Percentiles rank a stretch among this genome's conserved stretches.
Conservation (phyloP, 2,888 invertebrate genomes). For the Globia sparganii region DNA sequence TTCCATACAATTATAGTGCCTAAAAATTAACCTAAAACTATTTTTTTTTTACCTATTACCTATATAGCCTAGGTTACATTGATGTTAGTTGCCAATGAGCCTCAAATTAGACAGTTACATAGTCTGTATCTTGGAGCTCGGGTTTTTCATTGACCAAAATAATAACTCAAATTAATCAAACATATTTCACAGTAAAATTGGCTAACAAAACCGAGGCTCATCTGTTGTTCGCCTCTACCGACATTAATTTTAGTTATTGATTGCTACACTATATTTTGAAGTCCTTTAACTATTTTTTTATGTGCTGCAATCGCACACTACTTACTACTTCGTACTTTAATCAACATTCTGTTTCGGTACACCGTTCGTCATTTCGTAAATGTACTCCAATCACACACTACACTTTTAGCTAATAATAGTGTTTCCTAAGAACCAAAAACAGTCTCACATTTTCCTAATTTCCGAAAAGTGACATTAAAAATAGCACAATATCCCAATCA, state of each 20-base stretch:
- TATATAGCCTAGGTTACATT: too few species aligned
- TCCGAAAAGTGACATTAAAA: slow-evolving; percentile 31
- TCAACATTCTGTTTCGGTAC: too few species aligned
- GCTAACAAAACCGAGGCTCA: too few species aligned
- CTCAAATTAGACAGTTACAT: not conserved
- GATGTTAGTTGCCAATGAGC: not conserved
- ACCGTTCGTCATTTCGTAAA: not conserved
- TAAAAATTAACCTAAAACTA: too few species aligned
- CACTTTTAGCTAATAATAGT: not conserved
- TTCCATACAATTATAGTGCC: too few species aligned
- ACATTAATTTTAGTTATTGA: not conserved
- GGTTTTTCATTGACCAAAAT: not conserved
- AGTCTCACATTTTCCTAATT: not conserved
- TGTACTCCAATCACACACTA: not conserved
- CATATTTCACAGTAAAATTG: not conserved
- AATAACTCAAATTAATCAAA: not conserved
- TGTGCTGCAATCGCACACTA: too few species aligned
- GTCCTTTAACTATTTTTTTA: too few species aligned
- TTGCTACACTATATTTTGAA: too few species aligned
- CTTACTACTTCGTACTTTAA: too few species aligned
- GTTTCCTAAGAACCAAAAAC: not conserved
- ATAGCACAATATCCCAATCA: slow-evolving; percentile 51
- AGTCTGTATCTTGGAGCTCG: not conserved
- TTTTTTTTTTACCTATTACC: too few species aligned
- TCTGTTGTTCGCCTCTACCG: too few species aligned